These are phyloP conservation scores for Lacerta viridis DNA, from an alignment of 2,797 vertebrate genomes.

Conservation along the genomic window DNA sequence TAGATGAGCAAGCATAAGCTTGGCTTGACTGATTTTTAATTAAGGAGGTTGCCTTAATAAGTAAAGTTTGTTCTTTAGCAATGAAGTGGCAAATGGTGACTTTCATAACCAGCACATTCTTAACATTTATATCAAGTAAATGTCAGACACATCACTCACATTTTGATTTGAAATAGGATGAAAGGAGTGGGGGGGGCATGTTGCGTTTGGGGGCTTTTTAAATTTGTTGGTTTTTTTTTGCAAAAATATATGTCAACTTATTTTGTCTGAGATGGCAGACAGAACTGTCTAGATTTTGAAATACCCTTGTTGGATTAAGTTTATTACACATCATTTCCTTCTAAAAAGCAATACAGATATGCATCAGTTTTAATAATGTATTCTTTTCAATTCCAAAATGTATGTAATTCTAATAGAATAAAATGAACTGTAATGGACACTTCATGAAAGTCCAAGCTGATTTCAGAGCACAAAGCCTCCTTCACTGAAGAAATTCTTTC, in stretches of 20 bases:
- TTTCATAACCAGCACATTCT: constrained; percentile 45
- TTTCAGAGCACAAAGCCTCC: constrained; percentile 24
- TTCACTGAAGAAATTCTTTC: background rate
- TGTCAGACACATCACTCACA: constrained; percentile 34
- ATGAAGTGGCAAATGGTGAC: constrained; percentile 38
- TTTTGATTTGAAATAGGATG: constrained; percentile 40
- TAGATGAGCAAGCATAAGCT: constrained; percentile 25
- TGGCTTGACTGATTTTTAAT: constrained; percentile 56
- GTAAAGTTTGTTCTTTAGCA: constrained; percentile 45
- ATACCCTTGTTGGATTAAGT: background rate
- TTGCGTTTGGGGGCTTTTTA: constrained; percentile 7
- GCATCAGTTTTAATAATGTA: background rate
- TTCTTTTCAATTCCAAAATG: background rate
- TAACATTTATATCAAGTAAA: constrained; percentile 54
- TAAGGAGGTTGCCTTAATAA: constrained; percentile 41
- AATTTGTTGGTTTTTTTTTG: background rate
- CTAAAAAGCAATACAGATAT: background rate
- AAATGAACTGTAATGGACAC: constrained; percentile 14
- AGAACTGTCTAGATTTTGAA: constrained; percentile 43
- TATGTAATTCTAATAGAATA: background rate
- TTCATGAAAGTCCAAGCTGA: background rate
- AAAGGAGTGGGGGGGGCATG: background rate
- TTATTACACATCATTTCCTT: constrained; percentile 28
- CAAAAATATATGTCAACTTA: constrained; percentile 18
- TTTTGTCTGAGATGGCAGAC: constrained; percentile 13